Conservation (phyloP, 2,797 vertebrate genomes). For the Enteromius argenteus region DNA sequence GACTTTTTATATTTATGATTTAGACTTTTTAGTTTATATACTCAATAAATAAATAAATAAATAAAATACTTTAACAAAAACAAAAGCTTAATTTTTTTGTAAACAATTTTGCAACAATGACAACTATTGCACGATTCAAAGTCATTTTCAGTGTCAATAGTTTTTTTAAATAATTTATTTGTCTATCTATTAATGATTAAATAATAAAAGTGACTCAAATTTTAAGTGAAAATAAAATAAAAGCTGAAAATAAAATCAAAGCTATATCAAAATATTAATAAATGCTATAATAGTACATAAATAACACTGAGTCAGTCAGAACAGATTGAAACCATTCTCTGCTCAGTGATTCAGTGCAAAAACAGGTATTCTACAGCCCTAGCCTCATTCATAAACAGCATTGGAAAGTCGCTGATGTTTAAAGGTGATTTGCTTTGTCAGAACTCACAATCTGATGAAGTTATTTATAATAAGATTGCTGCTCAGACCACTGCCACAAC, state of each 20-base stretch:
- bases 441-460: constrained; percentile 67
- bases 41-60: background rate
- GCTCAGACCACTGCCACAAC: constrained; percentile 61
- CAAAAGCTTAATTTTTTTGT: background rate
- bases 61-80: background rate
- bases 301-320: background rate
- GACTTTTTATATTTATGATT: background rate
- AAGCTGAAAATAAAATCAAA: background rate
- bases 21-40: background rate
- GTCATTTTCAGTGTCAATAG: background rate
- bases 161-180: background rate
- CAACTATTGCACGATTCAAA: background rate
- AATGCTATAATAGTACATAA: too few relatives aligned
- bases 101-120: background rate
- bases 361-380: background rate
- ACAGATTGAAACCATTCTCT: background rate
- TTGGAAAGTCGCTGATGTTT: constrained; percentile 47
- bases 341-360: background rate
- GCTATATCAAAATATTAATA: background rate
- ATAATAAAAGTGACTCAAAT: background rate
- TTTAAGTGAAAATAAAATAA: background rate
- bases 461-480: constrained; percentile 72
- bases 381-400: constrained; percentile 2
- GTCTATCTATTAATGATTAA: background rate
- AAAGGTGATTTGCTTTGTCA: constrained; percentile 58